Evolutionary conservation across 2,113 vertebrate species (phyloP).

Genomic region (Alethe castanea): DNA sequence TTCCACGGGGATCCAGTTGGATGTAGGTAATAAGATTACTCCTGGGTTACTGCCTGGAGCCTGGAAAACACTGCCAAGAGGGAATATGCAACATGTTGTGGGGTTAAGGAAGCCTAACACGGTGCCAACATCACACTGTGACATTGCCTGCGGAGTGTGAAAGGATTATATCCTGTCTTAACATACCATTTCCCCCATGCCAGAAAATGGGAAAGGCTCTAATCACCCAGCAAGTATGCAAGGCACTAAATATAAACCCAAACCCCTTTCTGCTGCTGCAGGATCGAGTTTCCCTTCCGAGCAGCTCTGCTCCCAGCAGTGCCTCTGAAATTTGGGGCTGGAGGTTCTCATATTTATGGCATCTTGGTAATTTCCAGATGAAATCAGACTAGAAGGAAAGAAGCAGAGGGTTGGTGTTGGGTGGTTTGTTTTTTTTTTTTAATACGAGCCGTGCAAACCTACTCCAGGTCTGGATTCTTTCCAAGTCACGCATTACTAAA

Average conservation of each 20-base stretch:
- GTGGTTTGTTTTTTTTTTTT: not conserved
- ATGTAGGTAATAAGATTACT: constrained; percentile 79
- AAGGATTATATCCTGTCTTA: constrained; percentile 82
- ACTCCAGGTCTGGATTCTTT: constrained; percentile 2
- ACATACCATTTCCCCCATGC: constrained; percentile 75
- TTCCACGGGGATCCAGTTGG: constrained; percentile 66
- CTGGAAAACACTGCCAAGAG: constrained; percentile 70
- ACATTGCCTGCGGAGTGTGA: constrained; percentile 78
- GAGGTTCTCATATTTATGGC: constrained; percentile 2
- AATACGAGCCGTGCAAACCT: not conserved
- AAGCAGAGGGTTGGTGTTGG: not conserved
- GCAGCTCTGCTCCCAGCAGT: not conserved
- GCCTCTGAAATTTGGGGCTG: not conserved
- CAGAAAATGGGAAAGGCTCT: constrained; percentile 69
- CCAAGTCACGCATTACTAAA: constrained; percentile 50
- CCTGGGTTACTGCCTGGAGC: constrained; percentile 75
- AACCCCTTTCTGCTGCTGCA: constrained; percentile 52
- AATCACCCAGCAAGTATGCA: constrained; percentile 72
- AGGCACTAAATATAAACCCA: constrained; percentile 75
- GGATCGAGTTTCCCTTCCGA: constrained; percentile 65
- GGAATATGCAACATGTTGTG: constrained; percentile 71
- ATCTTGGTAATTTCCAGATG: constrained; percentile 40
- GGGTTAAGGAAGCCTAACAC: constrained; percentile 79
- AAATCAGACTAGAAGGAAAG: constrained; percentile 1
- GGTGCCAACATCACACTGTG: constrained; percentile 78